phyloP scores from a whole-genome alignment of 2,113 vertebrate genomes.

The Peromyscus maniculatus region DNA sequence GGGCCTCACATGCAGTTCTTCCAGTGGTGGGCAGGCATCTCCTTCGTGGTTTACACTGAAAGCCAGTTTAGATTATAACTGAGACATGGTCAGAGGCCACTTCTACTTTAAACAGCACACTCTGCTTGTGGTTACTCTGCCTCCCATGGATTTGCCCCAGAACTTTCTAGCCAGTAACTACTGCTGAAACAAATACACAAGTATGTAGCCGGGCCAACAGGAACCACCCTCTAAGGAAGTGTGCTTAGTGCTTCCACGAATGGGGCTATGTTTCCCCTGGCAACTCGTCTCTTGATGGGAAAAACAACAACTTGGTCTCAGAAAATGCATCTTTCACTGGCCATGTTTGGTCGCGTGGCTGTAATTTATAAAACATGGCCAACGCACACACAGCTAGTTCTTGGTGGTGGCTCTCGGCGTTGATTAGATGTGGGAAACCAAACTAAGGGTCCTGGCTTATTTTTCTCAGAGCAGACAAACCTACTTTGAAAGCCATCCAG shows the following conservation, averaged over 20 bases:
- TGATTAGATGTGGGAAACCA: neutral
- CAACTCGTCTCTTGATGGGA: conserved; percentile 3
- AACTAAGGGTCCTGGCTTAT: neutral
- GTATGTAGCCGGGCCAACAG: conserved; percentile 6
- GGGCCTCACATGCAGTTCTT: neutral
- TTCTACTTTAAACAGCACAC: conserved; percentile 64
- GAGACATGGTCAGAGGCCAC: conserved; percentile 68
- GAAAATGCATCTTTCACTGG: neutral
- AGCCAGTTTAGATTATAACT: conserved; percentile 68
- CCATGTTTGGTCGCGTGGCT: neutral
- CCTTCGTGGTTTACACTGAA: conserved; percentile 72
- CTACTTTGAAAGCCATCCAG: conserved; percentile 44
- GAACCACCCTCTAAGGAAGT: neutral
- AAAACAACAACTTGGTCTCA: neutral
- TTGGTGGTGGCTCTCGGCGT: neutral
- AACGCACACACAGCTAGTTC: neutral
- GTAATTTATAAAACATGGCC: neutral
- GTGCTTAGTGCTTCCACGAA: neutral
- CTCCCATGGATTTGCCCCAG: conserved; percentile 48
- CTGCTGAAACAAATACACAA: conserved; percentile 28
- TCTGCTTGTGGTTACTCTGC: conserved; percentile 31
- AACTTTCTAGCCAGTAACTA: neutral
- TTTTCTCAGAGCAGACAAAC: conserved; percentile 15
- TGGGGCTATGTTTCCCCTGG: neutral
- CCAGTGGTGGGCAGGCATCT: conserved; percentile 59